A percentile compares a stretch with the other conserved stretches of the same genome.
Evolutionary conservation across 2,113 vertebrate species (phyloP).

Genomic region (Notothenia coriiceps): DNA sequence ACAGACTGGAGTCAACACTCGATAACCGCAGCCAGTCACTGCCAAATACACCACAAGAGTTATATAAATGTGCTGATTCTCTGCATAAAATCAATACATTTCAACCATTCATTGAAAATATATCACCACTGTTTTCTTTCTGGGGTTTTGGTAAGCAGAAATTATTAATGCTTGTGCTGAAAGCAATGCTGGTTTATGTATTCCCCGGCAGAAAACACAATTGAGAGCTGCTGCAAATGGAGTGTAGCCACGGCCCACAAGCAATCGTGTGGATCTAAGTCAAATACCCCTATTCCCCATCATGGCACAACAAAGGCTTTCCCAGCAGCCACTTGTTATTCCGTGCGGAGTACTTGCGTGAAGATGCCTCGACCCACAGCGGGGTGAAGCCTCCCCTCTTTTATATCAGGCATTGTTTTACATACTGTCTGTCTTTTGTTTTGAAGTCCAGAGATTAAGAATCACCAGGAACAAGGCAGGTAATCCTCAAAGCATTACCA

Average conservation of each 20-base stretch:
- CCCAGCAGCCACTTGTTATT: slow-evolving; percentile 80
- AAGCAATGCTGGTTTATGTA: slow-evolving; percentile 30
- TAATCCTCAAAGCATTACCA: slow-evolving; percentile 71
- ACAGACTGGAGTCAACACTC: slow-evolving; percentile 27
- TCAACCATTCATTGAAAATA: neutral
- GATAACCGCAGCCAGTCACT: neutral
- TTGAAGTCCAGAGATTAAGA: slow-evolving; percentile 76
- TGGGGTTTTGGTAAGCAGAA: neutral
- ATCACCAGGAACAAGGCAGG: slow-evolving; percentile 38
- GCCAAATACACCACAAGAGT: slow-evolving; percentile 11
- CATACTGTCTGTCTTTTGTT: slow-evolving; percentile 76
- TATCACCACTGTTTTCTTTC: neutral
- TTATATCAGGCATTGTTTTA: slow-evolving; percentile 72
- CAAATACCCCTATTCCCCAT: slow-evolving; percentile 83
- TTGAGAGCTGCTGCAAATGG: slow-evolving; percentile 51
- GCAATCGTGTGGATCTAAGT: slow-evolving; percentile 81
- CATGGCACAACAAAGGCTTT: slow-evolving; percentile 80
- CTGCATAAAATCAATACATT: neutral
- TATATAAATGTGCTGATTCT: neutral
- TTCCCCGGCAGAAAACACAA: slow-evolving; percentile 43
- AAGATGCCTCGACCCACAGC: slow-evolving; percentile 68
- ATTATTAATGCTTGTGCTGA: slow-evolving; percentile 44
- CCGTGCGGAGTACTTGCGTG: slow-evolving; percentile 73
- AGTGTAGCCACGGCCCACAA: slow-evolving; percentile 58
- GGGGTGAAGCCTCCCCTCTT: slow-evolving; percentile 39